phyloP scores from a whole-genome alignment of 2,113 vertebrate genomes.

The Brachyhypopomus occidentalis region DNA sequence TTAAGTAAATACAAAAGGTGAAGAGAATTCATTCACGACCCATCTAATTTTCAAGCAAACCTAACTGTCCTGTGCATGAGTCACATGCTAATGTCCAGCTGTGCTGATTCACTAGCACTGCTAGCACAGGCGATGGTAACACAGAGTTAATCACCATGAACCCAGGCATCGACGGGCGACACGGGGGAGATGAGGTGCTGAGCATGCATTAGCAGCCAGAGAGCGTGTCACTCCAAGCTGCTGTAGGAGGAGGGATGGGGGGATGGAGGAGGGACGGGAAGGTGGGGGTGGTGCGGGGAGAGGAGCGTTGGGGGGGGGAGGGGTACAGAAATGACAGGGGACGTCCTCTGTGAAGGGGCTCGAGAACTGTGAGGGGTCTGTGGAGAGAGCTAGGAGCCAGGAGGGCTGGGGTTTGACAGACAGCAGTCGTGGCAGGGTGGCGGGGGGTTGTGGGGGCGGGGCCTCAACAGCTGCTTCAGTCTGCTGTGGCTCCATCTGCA shows the following conservation, averaged over 20 bases:
- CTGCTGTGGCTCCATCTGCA: background rate
- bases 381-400: background rate
- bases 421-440: background rate
- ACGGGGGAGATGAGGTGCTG: background rate
- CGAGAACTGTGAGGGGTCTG: background rate
- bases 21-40: background rate
- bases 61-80: background rate
- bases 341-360: background rate
- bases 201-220: slow-evolving; percentile 16
- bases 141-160: slow-evolving; percentile 9
- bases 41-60: background rate
- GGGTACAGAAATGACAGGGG: background rate
- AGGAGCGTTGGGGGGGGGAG: too few relatives aligned
- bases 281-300: too few relatives aligned
- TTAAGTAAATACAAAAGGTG: background rate
- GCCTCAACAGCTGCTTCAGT: slow-evolving; percentile 4
- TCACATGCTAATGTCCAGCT: background rate
- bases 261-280: too few relatives aligned
- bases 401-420: background rate
- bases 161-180: background rate
- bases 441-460: too few relatives aligned
- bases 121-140: background rate
- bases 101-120: slow-evolving; percentile 15
- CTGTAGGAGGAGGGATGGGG: background rate
- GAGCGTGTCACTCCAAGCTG: slow-evolving; percentile 21